Evolutionary conservation across 2,797 vertebrate species (phyloP).

Genomic region (Urocyon cinereoargenteus): DNA sequence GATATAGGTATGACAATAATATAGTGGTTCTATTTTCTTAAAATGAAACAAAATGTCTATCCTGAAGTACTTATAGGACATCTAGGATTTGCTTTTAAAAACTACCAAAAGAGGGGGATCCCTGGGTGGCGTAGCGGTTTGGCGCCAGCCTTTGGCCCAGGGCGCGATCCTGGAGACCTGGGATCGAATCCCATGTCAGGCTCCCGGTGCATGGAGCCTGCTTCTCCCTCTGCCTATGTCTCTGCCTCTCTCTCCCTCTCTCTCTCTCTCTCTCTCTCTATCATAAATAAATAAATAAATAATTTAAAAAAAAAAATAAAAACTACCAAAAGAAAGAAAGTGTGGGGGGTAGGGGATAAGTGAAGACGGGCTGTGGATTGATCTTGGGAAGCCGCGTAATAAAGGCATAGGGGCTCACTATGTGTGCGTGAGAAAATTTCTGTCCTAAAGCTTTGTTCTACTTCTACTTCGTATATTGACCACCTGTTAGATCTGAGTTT

Average conservation of each 20-base stretch:
- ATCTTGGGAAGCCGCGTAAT: not conserved
- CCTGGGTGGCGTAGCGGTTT: no score
- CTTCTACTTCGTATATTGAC: not conserved
- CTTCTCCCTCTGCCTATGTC: no score
- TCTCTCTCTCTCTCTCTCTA: no score
- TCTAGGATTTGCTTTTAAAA: not conserved
- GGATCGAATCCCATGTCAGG: no score
- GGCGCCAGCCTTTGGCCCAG: no score
- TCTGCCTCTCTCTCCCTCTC: no score
- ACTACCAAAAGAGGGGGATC: not conserved
- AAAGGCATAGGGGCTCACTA: not conserved
- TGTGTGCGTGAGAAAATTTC: not conserved
- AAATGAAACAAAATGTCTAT: constrained; percentile 18
- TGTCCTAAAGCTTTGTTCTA: not conserved
- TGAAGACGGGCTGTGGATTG: not conserved
- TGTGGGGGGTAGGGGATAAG: not conserved
- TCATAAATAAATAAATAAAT: no score
- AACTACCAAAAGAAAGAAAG: not conserved
- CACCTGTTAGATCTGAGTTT: not conserved
- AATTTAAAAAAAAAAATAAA: no score
- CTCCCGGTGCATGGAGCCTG: no score
- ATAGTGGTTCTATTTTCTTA: not conserved
- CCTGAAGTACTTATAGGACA: not conserved
- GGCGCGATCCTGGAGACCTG: no score
- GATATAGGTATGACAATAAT: not conserved